Base-by-base conservation (phyloP, 2,888 invertebrate species). In the Parapristionchus giblindavisi region DNA sequence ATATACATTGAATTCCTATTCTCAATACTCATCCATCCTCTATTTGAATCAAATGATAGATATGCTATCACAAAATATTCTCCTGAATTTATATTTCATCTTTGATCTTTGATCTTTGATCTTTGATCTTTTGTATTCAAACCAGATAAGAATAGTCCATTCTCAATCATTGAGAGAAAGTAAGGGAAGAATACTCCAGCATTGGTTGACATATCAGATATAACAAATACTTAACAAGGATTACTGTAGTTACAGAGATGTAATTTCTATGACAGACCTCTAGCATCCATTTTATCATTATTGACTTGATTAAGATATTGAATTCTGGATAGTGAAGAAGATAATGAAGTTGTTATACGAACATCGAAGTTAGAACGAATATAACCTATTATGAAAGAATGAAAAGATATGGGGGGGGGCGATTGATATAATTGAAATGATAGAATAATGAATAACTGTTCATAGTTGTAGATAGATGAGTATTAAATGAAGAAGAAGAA, bases 31-130 rank as follows among this genome's bases (percentile, higher is more conserved):
- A 81, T 36, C 81, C 81, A 81, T 24, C 76, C 48, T 17, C 68
- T 68, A 43, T 80, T 78, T 2, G 29, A 54, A 29, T 71, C 78
- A 56, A 79, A 81, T n/a, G 76, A 40, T 5, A 81, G 60, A 27
- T 70, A 81, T 0, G 76, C 77, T 29, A 81, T 54, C 4, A 81
- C 75, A 24, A 78, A 79, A 54, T 78, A 81, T 40, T 80, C 80
- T 21, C 81, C 81, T 3, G 77, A 38, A 24, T 21, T 21, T 1
- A 43, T 21, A n/a, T 4, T 52, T 52, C 11, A 51, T 48, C 68
- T 48, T 51, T 63, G 63, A 71, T 38, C 54, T 36, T 17, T 34
- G 14, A 61, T 34, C 27, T 54, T 17, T 58, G 58, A n/a, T 14
- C 51, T 51, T 51, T n/a, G n/a, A 58, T 27, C n/a, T 8, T 3